A percentile compares a stretch with the other conserved stretches of the same genome.
Evolutionary conservation across 1,140 invertebrate species (phyloP).

Genomic region (Agrilus planipennis): DNA sequence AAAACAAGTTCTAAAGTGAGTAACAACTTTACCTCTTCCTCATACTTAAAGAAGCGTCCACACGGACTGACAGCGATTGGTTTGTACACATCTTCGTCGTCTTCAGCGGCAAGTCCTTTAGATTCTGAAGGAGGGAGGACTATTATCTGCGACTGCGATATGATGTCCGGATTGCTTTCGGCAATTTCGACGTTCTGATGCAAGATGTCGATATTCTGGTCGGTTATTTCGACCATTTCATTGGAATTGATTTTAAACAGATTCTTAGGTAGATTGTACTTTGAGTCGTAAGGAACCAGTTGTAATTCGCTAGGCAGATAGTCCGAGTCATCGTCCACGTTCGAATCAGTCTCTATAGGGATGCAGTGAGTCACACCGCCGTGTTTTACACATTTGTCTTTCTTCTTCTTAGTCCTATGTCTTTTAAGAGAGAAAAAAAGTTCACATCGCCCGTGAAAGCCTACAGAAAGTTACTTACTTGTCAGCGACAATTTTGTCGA

Average conservation of each 20-base stretch:
- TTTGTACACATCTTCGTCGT: slow-evolving; percentile 80
- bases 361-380: slow-evolving; percentile 27
- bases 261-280: slow-evolving; percentile 32
- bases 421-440: no score
- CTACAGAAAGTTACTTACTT: no score
- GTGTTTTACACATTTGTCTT: slow-evolving; percentile 29
- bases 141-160: slow-evolving; percentile 17
- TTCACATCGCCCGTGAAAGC: no score
- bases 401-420: slow-evolving; percentile 14
- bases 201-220: slow-evolving; percentile 32
- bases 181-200: slow-evolving; percentile 31
- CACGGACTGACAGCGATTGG: slow-evolving; percentile 84
- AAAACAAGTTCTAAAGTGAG: no score
- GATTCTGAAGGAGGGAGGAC: slow-evolving; percentile 15
- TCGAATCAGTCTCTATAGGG: slow-evolving; percentile 30
- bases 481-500: slow-evolving; percentile 19
- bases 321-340: slow-evolving; percentile 31
- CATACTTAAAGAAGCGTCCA: slow-evolving; percentile 95
- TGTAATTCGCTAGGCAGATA: slow-evolving; percentile 15
- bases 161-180: slow-evolving; percentile 30
- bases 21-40: slow-evolving; percentile 87
- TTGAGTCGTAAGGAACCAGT: slow-evolving; percentile 19
- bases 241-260: slow-evolving; percentile 24
- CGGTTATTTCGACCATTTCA: slow-evolving; percentile 34
- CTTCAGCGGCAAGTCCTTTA: slow-evolving; percentile 33